Conservation (phyloP, 1,140 invertebrate species). For the Latrodectus geometricus region DNA sequence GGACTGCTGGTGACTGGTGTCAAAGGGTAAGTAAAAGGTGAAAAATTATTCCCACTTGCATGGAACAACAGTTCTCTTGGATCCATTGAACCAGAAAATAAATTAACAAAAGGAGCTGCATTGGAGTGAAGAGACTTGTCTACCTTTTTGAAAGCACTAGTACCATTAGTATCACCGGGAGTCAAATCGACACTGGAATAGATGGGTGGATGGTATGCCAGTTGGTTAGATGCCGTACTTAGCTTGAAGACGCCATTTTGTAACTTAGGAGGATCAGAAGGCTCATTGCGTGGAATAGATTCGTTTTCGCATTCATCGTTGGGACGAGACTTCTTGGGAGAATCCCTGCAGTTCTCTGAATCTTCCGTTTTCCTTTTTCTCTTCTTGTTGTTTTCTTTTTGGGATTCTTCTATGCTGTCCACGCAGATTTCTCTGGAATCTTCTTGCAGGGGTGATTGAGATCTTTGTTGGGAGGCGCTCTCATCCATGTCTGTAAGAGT, state of each 20-base stretch:
- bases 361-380: conserved; percentile 3
- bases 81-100: conserved; percentile 36
- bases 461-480: not conserved
- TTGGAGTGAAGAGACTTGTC: conserved; percentile 44
- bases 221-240: not conserved
- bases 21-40: conserved; percentile 32
- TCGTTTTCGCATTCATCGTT: not conserved
- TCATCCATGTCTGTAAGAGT: conserved; percentile 63
- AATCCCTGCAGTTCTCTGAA: not conserved
- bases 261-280: not conserved
- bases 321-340: conserved; percentile 6
- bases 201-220: not conserved
- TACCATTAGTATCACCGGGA: not conserved
- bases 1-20: conserved; percentile 31
- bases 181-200: conserved; percentile 3
- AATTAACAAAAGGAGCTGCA: not conserved
- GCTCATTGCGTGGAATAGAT: not conserved
- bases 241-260: conserved; percentile 31
- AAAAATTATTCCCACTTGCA: conserved; percentile 21
- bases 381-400: conserved; percentile 16
- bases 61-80: conserved; percentile 50
- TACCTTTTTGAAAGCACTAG: conserved; percentile 62
- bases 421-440: not conserved
- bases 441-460: not conserved
- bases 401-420: not conserved